These are phyloP conservation scores for Dryobota labecula DNA, from an alignment of 2,888 invertebrate species.

Conservation along the genomic window DNA sequence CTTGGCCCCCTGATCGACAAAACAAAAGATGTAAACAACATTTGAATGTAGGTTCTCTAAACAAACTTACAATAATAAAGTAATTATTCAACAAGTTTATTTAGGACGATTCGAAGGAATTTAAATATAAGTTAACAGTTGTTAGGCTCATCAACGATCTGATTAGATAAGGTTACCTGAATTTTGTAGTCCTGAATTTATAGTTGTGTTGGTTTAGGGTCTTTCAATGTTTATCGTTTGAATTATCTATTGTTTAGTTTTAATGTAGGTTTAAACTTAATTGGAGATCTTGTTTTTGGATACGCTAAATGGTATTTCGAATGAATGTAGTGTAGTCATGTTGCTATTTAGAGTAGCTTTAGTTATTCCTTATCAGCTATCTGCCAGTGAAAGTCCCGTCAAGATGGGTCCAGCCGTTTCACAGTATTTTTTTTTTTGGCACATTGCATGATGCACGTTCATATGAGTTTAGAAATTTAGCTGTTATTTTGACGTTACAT, in stretches of 20 bases:
- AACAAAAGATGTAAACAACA: slow-evolving; percentile 31
- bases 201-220: slow-evolving; percentile 65
- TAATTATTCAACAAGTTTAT: slow-evolving; percentile 48
- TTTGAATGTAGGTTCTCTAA: slow-evolving; percentile 3
- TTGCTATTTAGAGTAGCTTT: slow-evolving; percentile 5
- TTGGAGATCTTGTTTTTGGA: slow-evolving; percentile 33
- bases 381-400: too few species aligned
- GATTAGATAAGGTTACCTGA: slow-evolving; percentile 66
- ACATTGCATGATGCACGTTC: too few species aligned
- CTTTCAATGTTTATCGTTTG: slow-evolving; percentile 42
- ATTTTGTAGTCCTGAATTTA: slow-evolving; percentile 55
- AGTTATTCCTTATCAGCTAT: too few species aligned
- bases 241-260: slow-evolving; percentile 60
- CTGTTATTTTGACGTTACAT: too few species aligned
- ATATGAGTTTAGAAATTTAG: too few species aligned
- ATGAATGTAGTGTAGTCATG: background rate
- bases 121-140: slow-evolving; percentile 56
- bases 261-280: slow-evolving; percentile 40
- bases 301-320: background rate
- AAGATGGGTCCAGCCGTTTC: too few species aligned
- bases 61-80: slow-evolving; percentile 35
- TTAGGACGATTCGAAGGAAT: slow-evolving; percentile 60
- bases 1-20: too few species aligned
- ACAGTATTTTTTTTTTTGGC: too few species aligned
- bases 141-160: slow-evolving; percentile 62